Base-by-base conservation (phyloP, 2,797 vertebrate genomes). In the Loris lydekkerianus region DNA sequence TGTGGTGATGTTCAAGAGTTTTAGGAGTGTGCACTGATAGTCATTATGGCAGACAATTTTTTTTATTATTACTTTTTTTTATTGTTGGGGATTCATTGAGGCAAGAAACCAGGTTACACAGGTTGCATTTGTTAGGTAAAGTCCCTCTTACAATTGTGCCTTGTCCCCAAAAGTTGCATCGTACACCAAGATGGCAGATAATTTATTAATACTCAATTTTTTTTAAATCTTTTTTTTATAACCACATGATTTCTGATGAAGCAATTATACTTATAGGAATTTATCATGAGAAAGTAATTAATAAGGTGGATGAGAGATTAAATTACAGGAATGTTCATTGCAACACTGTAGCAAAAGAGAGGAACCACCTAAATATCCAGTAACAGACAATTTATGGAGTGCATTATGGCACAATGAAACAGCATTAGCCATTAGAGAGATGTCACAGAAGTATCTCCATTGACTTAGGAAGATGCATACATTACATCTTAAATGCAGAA, bases 241-340 rank as follows among this genome's bases (percentile, higher is more conserved):
- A 43, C 11, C 40, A 72, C 21, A 46, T 82, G 11, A 17, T 46
- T 94, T 86, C 43, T 94, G 82, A 89, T 40, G 21, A 37, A 73
- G 37, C 37, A 73, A 73, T 46, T 46, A 70, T 7, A 81, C 75
- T 87, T 73, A 85, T 2, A 80, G 70, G n/a, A 94, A 91, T 93
- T 72, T 86, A 65, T 86, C 21, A 6, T 21, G 37, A 97, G 73
- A 90, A 93, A 90, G 29, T n/a, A 2, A 75, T 61, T 92, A 69
- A 87, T 67, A 69, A 78, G 73, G 37, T 40, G 40, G 29, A 31
- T 61, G 69, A 85, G 29, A 89, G 61, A 81, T 60, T 92, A 81
- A 87, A 76, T 77, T 73, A 25, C 61, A 56, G 81, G 31, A 91
- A 13, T 78, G 70, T 53, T 95, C 61, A 65, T 37, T 58, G 46